Evolutionary conservation across 2,797 vertebrate genomes (phyloP).

Genomic region (Periparus ater): DNA sequence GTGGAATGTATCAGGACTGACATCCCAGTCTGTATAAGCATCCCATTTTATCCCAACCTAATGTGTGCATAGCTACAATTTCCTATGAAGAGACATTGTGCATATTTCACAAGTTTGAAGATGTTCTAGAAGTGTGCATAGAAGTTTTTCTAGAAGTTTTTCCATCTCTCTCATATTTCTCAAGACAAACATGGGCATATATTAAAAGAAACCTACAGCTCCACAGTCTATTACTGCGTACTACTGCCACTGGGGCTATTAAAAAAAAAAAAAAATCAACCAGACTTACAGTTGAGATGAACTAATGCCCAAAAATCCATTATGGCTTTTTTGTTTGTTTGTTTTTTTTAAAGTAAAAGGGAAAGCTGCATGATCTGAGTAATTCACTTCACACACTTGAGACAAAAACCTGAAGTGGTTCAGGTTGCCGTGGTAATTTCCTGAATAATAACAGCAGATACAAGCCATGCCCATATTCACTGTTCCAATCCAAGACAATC

Average conservation of each 20-base stretch:
- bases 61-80: neutral
- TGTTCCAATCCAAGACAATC: neutral
- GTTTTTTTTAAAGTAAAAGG: neutral
- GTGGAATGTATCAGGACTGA: neutral
- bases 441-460: neutral
- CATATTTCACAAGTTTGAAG: neutral
- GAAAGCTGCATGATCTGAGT: neutral
- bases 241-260: neutral
- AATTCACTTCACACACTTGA: neutral
- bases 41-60: neutral
- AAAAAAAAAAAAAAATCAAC: neutral
- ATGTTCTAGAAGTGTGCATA: neutral
- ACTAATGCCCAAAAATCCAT: neutral
- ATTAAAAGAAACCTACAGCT: neutral
- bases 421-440: neutral
- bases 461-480: neutral
- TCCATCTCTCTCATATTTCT: neutral
- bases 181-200: neutral
- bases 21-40: neutral
- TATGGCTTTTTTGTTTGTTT: neutral
- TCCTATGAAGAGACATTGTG: neutral
- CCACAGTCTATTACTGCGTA: neutral
- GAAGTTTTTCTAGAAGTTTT: no score
- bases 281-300: neutral
- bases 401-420: neutral